Evolutionary conservation across 2,113 vertebrate species (phyloP), one percentile per base, ranked within the genome.

Genomic region (Atractosteus spatula): DNA sequence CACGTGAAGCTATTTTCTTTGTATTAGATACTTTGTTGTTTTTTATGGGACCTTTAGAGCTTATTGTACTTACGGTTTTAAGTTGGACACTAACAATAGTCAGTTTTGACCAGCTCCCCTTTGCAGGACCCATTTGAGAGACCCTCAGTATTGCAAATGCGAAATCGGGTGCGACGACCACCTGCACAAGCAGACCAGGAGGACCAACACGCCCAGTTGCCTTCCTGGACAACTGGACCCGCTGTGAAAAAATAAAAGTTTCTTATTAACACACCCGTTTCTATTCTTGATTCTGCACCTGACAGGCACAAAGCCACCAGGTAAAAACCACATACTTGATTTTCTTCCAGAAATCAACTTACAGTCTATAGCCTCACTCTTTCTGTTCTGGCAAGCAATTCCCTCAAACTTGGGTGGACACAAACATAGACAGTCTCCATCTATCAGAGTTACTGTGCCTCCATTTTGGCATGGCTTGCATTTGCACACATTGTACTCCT

Each of bases 381-480:
- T 92, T 3, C 66, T 62, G 62, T 75, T 92, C 81, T 98, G 88
- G 76, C 96, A 99, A 65, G 90, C 90, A 0, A 81, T 1, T 13
- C 96, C 96, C 10, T 90, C 81, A 29, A 89, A 94, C 16, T 76
- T 62, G 1, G 51, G 1, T 0, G 82, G 13, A 71, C 96, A 99
- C 51, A 93, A 45, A 8, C 96, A 98, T 0, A 82, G 6, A 8
- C 97, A 99, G 1, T 79, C 69, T 12, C 96, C 96, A 0, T 97
- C 91, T 41, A 97, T 4, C 55, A 95, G 83, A 8, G 90, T 14
- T 2, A 85, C 77, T 0, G 91, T 94, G 3, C 91, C 96, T 63
- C 95, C 96, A 3, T 98, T 96, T 10, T 87, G 86, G 67, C 95
- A 98, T 0, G 92, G 92, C 14, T 83, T 71, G 64, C 95, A 98